phyloP scores from a whole-genome alignment of 37 sponge, comb jelly and placozoan species.

The Ianthella basta region DNA sequence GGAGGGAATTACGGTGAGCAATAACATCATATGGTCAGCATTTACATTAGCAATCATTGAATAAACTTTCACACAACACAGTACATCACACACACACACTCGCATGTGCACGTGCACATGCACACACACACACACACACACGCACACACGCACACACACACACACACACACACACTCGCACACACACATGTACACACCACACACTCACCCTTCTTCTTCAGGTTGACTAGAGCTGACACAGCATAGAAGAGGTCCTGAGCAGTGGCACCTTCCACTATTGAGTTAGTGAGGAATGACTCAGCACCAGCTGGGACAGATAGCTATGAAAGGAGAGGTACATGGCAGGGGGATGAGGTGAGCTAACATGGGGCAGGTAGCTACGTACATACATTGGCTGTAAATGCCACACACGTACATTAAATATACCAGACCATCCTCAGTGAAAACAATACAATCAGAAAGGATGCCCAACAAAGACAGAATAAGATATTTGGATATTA shows the following conservation, averaged over 20 bases:
- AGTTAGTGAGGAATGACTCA: background rate
- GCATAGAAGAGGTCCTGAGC: slow-evolving; percentile 44
- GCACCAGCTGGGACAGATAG: background rate
- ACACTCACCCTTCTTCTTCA: slow-evolving; percentile 38
- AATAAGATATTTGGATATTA: too few species aligned
- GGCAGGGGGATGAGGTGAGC: too few species aligned
- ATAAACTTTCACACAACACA: too few species aligned
- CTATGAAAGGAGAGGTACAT: background rate
- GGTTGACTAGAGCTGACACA: slow-evolving; percentile 31
- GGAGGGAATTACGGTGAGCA: background rate
- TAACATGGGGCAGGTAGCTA: background rate
- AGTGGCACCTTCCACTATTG: slow-evolving; percentile 22
- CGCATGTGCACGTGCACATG: background rate
- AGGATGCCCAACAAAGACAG: too few species aligned
- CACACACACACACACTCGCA: slow-evolving; percentile 15
- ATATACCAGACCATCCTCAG: too few species aligned
- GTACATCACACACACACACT: background rate
- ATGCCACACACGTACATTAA: too few species aligned
- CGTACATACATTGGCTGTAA: too few species aligned
- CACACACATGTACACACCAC: background rate
- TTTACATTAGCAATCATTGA: too few species aligned
- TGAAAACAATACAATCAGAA: too few species aligned
- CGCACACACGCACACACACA: background rate
- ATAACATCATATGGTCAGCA: too few species aligned
- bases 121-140: background rate